phyloP scores from a whole-genome alignment of 2,888 invertebrate species.

The Caenorhabditis sp. region DNA sequence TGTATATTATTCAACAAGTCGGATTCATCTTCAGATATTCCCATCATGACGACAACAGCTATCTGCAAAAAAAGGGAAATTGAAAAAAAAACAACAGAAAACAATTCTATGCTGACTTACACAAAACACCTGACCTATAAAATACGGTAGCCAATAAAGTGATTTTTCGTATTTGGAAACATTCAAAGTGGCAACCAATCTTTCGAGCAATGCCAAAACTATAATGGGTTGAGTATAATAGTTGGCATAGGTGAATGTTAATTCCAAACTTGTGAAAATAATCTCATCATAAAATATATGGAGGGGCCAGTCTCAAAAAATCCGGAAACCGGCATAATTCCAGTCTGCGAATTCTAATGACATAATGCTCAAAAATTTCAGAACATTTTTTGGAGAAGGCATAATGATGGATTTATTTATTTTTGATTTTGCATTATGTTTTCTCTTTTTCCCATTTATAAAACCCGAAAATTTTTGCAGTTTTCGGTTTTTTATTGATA shows the following conservation, averaged over 20 bases:
- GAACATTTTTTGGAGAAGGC: too few species aligned
- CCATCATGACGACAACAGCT: slow-evolving; percentile 14
- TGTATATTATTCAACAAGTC: slow-evolving; percentile 25
- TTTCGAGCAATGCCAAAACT: slow-evolving; percentile 26
- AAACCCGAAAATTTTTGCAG: too few species aligned
- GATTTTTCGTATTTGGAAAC: slow-evolving; percentile 32
- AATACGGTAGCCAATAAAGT: slow-evolving; percentile 23
- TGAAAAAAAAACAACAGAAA: slow-evolving; percentile 5
- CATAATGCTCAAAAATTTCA: too few species aligned
- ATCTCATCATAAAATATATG: too few species aligned
- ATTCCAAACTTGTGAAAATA: slow-evolving; percentile 18
- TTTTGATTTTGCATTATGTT: too few species aligned
- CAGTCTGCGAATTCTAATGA: too few species aligned
- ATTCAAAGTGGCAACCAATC: slow-evolving; percentile 24
- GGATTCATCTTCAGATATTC: slow-evolving; percentile 16
- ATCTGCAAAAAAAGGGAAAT: slow-evolving; percentile 14
- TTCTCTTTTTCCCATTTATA: too few species aligned
- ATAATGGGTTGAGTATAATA: slow-evolving; percentile 36
- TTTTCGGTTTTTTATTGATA: too few species aligned
- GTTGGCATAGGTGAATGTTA: slow-evolving; percentile 16
- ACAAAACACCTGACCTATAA: slow-evolving; percentile 22
- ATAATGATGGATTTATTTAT: too few species aligned
- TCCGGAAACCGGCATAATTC: too few species aligned
- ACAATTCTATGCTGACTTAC: slow-evolving; percentile 18
- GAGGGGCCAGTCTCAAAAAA: too few species aligned